Percentiles rank a stretch among this genome's conserved stretches.
Conservation (phyloP, 2,113 vertebrate genomes). For the Cyrtonyx montezumae region DNA sequence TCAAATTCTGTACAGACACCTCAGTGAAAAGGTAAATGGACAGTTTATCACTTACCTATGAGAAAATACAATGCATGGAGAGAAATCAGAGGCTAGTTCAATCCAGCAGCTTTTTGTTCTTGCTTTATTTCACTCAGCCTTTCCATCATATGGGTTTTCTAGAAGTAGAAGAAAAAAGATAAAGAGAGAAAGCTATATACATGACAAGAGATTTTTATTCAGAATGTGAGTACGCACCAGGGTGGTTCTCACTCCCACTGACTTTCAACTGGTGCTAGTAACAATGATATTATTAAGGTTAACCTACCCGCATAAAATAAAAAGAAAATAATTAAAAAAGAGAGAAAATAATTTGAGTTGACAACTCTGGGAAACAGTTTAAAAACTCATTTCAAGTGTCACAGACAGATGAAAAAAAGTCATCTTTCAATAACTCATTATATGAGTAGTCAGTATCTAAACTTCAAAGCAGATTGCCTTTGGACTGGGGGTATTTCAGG, state of each 20-base stretch:
- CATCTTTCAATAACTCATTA: background rate
- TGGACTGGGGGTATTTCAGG: background rate
- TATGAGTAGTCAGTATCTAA: background rate
- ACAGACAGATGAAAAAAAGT: background rate
- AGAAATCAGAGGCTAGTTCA: background rate
- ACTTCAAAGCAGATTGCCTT: background rate
- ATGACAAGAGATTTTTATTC: background rate
- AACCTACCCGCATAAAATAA: background rate
- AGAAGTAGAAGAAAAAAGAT: background rate
- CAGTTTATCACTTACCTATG: background rate
- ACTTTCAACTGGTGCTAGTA: background rate
- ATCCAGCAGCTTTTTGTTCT: background rate
- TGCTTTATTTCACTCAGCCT: background rate
- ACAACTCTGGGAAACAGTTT: background rate
- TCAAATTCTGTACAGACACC: background rate
- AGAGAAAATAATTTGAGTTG: too few relatives aligned
- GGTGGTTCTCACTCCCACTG: background rate
- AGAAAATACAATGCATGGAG: background rate
- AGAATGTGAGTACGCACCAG: background rate
- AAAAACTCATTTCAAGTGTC: background rate
- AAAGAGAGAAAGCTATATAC: background rate
- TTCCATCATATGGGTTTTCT: background rate
- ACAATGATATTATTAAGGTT: background rate
- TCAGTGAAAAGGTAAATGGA: background rate
- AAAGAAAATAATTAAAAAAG: too few relatives aligned